A percentile compares a stretch with the other conserved stretches of the same genome.
Conservation (phyloP, 1,140 invertebrate species). For the Sycophaga agraensis region DNA sequence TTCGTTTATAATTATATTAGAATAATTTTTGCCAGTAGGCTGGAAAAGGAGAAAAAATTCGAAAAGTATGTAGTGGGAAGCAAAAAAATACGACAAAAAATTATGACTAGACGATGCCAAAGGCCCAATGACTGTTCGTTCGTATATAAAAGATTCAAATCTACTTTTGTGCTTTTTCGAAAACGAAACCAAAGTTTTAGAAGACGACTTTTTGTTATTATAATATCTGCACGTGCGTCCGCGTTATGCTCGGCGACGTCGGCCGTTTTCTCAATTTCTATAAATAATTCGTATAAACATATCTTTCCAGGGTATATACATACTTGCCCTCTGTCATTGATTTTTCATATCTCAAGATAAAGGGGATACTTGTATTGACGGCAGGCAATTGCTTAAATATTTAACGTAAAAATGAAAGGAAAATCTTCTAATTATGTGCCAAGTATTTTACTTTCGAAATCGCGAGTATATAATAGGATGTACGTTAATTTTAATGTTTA, state of each 20-base stretch:
- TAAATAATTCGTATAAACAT: conserved; percentile 43
- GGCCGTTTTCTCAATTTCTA: conserved; percentile 19
- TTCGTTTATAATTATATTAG: conserved; percentile 26
- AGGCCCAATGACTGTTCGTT: conserved; percentile 41
- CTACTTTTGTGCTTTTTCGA: conserved; percentile 32
- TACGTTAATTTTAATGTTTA: conserved; percentile 25
- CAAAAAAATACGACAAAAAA: conserved; percentile 30
- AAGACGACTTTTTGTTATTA: conserved; percentile 27
- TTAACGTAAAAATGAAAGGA: conserved; percentile 3
- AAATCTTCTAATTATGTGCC: conserved; percentile 52
- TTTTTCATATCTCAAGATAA: conserved; percentile 19
- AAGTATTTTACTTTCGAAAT: conserved; percentile 47
- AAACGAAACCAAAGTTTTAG: conserved; percentile 42
- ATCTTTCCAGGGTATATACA: conserved; percentile 51
- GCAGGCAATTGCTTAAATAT: conserved; percentile 20
- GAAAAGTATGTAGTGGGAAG: conserved; percentile 27
- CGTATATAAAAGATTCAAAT: too few species aligned
- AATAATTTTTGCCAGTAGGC: conserved; percentile 27
- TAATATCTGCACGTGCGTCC: conserved; percentile 1
- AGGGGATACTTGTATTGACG: conserved; percentile 17
- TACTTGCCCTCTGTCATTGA: conserved; percentile 25
- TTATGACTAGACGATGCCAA: conserved; percentile 39
- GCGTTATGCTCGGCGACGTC: conserved; percentile 18
- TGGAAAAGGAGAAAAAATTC: conserved; percentile 19
- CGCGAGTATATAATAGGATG: conserved; percentile 31